Evolutionary conservation across 2,113 vertebrate species (phyloP).

Genomic region (Lichenostomus cassidix): DNA sequence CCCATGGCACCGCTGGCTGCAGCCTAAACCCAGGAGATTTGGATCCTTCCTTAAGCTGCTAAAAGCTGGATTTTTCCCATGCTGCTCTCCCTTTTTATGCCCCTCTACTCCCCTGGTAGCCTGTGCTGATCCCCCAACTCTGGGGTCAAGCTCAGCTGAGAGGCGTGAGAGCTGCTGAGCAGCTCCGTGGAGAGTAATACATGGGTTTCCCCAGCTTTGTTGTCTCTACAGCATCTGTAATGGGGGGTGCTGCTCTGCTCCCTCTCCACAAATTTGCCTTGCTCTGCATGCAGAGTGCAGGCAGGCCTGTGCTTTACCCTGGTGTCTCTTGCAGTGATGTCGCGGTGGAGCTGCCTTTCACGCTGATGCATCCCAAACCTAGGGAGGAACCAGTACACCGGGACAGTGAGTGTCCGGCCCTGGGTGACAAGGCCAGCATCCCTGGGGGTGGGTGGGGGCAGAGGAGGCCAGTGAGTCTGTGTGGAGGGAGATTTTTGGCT

Average conservation of each 20-base stretch:
- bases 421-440: neutral
- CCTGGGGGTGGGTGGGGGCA: neutral
- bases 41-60: neutral
- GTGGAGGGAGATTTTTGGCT: neutral
- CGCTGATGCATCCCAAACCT: conserved; percentile 94
- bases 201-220: neutral
- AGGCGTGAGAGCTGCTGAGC: neutral
- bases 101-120: neutral
- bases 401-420: conserved; percentile 76
- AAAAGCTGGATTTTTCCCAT: neutral
- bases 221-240: neutral
- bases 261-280: fast-evolving
- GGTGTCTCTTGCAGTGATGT: conserved; percentile 81
- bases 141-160: neutral
- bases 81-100: neutral
- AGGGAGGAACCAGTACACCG: conserved; percentile 82
- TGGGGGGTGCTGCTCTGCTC: neutral
- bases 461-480: neutral
- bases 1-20: neutral
- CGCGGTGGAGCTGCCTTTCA: conserved; percentile 92
- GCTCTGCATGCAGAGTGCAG: neutral
- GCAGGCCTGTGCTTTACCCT: neutral
- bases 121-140: neutral
- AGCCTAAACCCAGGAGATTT: neutral
- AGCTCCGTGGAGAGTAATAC: neutral